A percentile compares a stretch with the other conserved stretches of the same genome.
phyloP scores from a whole-genome alignment of 2,797 vertebrate species.

The Poliocrania exsul region DNA sequence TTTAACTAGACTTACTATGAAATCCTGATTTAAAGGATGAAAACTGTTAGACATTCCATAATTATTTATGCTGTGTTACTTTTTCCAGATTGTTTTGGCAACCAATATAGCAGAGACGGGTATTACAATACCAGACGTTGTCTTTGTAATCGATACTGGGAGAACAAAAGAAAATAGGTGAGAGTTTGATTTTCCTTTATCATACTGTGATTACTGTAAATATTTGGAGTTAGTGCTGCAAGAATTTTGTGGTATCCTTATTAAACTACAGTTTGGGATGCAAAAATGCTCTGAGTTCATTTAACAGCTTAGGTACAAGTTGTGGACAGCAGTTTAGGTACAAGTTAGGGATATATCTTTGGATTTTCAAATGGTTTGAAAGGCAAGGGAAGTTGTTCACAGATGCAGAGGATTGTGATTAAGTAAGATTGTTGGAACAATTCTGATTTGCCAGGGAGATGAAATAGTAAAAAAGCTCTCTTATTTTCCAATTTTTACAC shows the following conservation, averaged over 20 bases:
- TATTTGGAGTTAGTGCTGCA: neutral
- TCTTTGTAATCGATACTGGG: constrained; percentile 95
- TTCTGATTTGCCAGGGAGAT: neutral
- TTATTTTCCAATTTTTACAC: neutral
- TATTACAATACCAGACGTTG: constrained; percentile 97
- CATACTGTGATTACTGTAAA: neutral
- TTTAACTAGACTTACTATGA: neutral
- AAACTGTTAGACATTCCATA: neutral
- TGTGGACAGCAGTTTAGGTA: neutral
- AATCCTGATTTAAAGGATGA: neutral
- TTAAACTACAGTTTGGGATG: neutral
- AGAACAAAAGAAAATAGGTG: constrained; percentile 98
- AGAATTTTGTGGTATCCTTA: neutral
- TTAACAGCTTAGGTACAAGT: neutral
- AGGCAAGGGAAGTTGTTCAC: neutral
- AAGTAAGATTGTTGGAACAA: neutral
- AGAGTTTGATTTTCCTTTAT: constrained; percentile 21
- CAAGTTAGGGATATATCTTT: neutral
- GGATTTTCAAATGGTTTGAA: neutral
- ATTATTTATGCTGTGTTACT: neutral
- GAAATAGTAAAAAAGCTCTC: neutral
- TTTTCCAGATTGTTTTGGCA: constrained; percentile 93
- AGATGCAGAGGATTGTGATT: neutral
- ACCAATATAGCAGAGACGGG: constrained; percentile 98
- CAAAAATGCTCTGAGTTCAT: neutral